Base-by-base conservation (phyloP, 2,888 invertebrate species). In the Halictus ligatus region DNA sequence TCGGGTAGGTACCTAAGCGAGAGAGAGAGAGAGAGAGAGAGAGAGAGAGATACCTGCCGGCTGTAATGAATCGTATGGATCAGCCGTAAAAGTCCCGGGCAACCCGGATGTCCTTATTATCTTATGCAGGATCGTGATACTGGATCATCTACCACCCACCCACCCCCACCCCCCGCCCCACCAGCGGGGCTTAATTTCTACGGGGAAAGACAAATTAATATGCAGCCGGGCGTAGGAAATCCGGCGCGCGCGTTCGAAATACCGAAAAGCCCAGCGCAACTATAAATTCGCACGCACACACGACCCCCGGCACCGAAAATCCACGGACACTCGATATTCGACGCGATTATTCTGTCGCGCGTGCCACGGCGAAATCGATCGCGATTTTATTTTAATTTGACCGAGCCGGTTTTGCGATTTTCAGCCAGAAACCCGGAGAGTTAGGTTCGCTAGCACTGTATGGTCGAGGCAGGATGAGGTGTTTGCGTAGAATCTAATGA, bases 21-120 rank as follows among this genome's bases (percentile, higher is more conserved):
- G 35, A 35, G 35, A 35, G 35, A 35, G 35, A 35, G 35, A 35
- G 35, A 35, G 35, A 35, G 35, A 35, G 35, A 35, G 35, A 35
- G 35, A 35, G 35, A 35, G 35, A 35, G 78, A 85, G 83, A 85
- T 85, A 85, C 83, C 78, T 79, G 84, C 79, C 18, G 79, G 79
- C n/a, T 76, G 75, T 83, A 83, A 85, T 69, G 85, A 85, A 85
- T 79, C 76, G 84, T 85, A 85, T 76, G 85, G 85, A 85, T 85
- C 83, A 73, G 84, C 67, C 79, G 25, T 85, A 83, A 85, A 85
- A 83, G 85, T 76, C 72, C 75, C 73, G 18, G 64, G 67, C 35
- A n/a, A 71, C 75, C 84, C 50, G 78, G 72, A 83, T 72, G 85
- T 83, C 79, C 84, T 83, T 76, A 83, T 85, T 85, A 85, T 83